These are phyloP conservation scores for Junonia oenone DNA, from an alignment of 2,888 invertebrate genomes.

Conservation along the genomic window DNA sequence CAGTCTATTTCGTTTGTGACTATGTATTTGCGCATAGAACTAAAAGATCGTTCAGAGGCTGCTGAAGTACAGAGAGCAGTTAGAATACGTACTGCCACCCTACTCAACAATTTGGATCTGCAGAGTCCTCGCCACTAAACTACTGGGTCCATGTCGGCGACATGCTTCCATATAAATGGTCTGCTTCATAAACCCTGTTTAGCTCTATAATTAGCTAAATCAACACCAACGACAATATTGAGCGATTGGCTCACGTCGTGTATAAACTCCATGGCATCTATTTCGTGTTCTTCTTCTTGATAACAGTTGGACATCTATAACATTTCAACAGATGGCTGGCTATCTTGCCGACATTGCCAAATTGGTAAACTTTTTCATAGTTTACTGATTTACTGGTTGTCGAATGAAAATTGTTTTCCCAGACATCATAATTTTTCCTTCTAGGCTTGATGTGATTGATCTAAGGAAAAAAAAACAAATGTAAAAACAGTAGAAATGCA, in stretches of 20 bases:
- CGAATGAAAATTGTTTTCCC: no score
- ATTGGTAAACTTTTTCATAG: no score
- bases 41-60: not conserved
- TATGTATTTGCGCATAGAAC: conserved; percentile 27
- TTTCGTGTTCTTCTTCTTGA: conserved; percentile 27
- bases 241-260: conserved; percentile 16
- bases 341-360: no score
- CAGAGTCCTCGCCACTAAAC: conserved; percentile 24
- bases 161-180: conserved; percentile 26
- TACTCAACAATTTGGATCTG: conserved; percentile 23
- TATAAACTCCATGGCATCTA: conserved; percentile 29
- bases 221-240: conserved; percentile 24
- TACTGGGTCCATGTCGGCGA: conserved; percentile 23
- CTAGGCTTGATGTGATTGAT: no score
- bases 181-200: conserved; percentile 26
- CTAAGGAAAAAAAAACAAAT: no score
- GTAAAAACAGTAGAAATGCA: no score
- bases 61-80: conserved; percentile 25
- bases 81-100: conserved; percentile 28
- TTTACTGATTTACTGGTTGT: no score
- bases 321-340: no score
- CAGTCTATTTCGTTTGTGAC: conserved; percentile 30
- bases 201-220: conserved; percentile 30
- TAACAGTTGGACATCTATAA: not conserved
- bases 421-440: no score